Percentiles rank a stretch among this genome's conserved stretches.
These are phyloP conservation scores for Ailuropoda melanoleuca DNA, from an alignment of 2,113 vertebrate species.

Conservation along the genomic window DNA sequence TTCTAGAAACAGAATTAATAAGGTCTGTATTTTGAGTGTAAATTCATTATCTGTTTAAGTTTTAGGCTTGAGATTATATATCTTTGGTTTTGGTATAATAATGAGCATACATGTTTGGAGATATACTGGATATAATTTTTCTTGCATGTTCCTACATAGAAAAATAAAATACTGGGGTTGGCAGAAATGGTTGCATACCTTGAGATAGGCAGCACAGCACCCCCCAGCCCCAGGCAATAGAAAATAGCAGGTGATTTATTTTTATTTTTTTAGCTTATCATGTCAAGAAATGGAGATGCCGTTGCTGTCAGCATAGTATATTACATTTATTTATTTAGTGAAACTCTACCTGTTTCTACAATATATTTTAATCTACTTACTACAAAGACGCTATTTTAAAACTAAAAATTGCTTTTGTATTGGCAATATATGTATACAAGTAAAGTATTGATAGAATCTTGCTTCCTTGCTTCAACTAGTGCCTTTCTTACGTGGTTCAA, in stretches of 20 bases:
- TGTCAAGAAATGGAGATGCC: background rate
- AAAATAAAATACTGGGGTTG: background rate
- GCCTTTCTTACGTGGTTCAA: background rate
- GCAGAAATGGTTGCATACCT: background rate
- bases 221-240: background rate
- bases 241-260: background rate
- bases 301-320: background rate
- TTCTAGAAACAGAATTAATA: background rate
- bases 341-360: background rate
- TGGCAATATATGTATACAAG: background rate
- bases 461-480: background rate
- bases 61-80: background rate
- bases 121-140: background rate
- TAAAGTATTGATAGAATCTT: background rate
- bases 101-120: background rate
- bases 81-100: background rate
- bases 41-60: background rate
- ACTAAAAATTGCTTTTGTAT: background rate
- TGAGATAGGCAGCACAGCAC: background rate
- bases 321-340: background rate
- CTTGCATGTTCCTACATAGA: background rate
- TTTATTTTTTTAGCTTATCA: background rate
- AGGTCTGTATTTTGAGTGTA: background rate
- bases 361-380: background rate
- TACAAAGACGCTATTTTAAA: background rate